These are phyloP conservation scores for Drosophila nasuta DNA, from an alignment of 1,140 invertebrate genomes.

Conservation along the genomic window DNA sequence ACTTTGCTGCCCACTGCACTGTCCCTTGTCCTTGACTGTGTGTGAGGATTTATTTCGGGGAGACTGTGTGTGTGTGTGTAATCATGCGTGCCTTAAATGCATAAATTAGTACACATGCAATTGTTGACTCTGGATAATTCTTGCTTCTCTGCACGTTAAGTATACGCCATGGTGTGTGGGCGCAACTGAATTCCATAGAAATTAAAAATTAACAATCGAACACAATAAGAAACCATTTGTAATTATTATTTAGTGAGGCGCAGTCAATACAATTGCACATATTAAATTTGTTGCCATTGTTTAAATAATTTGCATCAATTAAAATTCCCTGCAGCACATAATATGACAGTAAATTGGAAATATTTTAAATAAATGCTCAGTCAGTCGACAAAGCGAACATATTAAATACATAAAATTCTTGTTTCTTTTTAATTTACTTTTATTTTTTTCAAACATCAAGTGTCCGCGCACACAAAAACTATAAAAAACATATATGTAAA, in stretches of 20 bases:
- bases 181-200: constrained; percentile 13
- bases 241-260: not conserved
- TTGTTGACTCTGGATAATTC: not conserved
- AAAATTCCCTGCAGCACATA: not conserved
- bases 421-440: constrained; percentile 2
- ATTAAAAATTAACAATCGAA: constrained; percentile 20
- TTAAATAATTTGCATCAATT: constrained; percentile 16
- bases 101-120: constrained; percentile 65
- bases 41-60: not conserved
- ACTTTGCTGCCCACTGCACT: constrained; percentile 15
- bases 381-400: not conserved
- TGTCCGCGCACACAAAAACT: not conserved
- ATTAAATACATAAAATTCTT: not conserved
- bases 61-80: constrained; percentile 16
- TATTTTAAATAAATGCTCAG: not conserved
- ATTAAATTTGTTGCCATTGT: not conserved
- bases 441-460: not conserved
- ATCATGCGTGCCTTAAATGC: constrained; percentile 65
- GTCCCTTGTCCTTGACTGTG: not conserved
- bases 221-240: not conserved
- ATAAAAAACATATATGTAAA: not conserved
- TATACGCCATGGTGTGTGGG: constrained; percentile 14
- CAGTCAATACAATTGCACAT: not conserved
- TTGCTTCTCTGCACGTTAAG: constrained; percentile 28
- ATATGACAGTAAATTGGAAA: not conserved